phyloP scores from a whole-genome alignment of 2,888 invertebrate genomes.

The Drosophila mayaguana region DNA sequence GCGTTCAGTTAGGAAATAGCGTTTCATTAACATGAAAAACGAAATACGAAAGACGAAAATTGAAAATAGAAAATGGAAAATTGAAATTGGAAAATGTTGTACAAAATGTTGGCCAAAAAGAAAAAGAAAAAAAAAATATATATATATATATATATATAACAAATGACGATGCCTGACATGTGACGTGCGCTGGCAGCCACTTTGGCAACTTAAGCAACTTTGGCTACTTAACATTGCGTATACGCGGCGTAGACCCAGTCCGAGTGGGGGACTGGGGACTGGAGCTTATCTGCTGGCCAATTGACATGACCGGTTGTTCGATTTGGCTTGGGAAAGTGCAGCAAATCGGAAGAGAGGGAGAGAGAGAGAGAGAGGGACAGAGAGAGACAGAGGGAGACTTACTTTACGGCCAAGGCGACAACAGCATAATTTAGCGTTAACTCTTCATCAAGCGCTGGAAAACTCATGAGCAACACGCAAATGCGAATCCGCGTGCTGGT shows the following conservation, averaged over 20 bases:
- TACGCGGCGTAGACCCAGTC: constrained; percentile 51
- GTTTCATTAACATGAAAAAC: constrained; percentile 74
- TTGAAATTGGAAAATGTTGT: constrained; percentile 58
- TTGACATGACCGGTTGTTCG: constrained; percentile 51
- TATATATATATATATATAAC: too few species aligned
- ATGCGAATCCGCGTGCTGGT: constrained; percentile 40
- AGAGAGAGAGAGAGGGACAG: constrained; percentile 30
- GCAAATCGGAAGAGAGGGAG: neutral
- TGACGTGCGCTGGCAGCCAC: constrained; percentile 43
- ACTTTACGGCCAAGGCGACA: constrained; percentile 58
- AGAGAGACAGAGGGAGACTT: constrained; percentile 32
- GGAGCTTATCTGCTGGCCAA: constrained; percentile 55
- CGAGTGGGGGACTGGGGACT: neutral
- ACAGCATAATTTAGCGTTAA: constrained; percentile 78
- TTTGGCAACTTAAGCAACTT: constrained; percentile 31
- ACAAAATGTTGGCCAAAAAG: constrained; percentile 29
- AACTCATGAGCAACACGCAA: constrained; percentile 43
- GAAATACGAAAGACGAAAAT: constrained; percentile 55
- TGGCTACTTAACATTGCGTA: constrained; percentile 67
- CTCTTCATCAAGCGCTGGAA: constrained; percentile 63
- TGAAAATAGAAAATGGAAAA: constrained; percentile 59
- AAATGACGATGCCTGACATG: constrained; percentile 41
- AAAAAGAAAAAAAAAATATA: too few species aligned
- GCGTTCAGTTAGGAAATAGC: constrained; percentile 73
- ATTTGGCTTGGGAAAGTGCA: constrained; percentile 17